A percentile compares a stretch with the other conserved stretches of the same genome.
Conservation (phyloP, 1,140 invertebrate species). For the Rhopalosiphum maidis region DNA sequence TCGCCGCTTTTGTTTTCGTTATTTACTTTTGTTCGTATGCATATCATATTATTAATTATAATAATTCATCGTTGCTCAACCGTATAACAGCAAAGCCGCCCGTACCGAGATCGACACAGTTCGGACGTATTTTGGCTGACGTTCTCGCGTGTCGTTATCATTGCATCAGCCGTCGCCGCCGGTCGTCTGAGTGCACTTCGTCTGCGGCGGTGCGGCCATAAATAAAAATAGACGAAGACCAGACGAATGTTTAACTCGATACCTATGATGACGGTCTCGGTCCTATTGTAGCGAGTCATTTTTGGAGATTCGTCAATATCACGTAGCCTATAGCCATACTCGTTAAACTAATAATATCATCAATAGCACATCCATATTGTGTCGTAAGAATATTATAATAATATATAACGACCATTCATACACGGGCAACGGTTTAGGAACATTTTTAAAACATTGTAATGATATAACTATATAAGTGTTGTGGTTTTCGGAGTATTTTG, state of each 20-base stretch:
- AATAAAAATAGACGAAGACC: slow-evolving; percentile 10
- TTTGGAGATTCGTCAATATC: slow-evolving; percentile 6
- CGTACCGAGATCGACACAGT: neutral
- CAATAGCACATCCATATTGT: neutral
- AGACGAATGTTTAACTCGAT: neutral
- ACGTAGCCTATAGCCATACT: neutral
- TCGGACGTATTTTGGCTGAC: neutral
- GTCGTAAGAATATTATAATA: neutral
- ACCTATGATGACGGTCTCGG: neutral
- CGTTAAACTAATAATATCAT: neutral
- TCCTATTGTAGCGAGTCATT: neutral
- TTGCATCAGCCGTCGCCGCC: neutral
- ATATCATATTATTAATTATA: neutral
- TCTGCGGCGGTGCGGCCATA: neutral
- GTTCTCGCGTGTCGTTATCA: neutral
- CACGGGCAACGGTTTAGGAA: too few relatives aligned
- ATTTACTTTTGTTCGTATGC: neutral
- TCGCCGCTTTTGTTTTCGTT: neutral
- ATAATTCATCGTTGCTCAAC: neutral
- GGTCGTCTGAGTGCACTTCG: slow-evolving; percentile 2
- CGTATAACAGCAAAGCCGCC: neutral
- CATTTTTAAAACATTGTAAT: too few relatives aligned
- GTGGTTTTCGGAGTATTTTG: neutral
- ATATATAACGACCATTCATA: neutral
- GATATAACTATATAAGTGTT: neutral